These are phyloP conservation scores for Tokudaia muenninki DNA, from an alignment of 2,797 vertebrate genomes.

Conservation along the genomic window DNA sequence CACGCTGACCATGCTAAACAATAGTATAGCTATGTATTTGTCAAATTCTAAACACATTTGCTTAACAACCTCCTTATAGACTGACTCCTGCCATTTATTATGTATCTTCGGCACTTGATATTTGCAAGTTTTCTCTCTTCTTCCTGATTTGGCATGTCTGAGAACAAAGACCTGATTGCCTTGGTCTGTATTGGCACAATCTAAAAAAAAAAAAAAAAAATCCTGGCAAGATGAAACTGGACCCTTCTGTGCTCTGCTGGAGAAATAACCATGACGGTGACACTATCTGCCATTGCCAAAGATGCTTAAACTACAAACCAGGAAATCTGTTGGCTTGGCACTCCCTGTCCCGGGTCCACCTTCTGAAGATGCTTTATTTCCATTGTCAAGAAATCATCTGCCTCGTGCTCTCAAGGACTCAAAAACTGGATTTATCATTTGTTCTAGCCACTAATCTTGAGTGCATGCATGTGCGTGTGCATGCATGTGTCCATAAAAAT, in stretches of 20 bases:
- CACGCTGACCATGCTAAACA: background rate
- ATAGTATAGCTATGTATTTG: background rate
- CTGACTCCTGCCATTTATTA: background rate
- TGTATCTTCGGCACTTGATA: conserved; percentile 33
- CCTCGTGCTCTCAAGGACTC: background rate
- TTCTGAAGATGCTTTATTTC: background rate
- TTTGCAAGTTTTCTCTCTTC: conserved; percentile 37
- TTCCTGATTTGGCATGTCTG: background rate
- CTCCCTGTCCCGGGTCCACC: background rate
- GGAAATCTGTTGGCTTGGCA: background rate
- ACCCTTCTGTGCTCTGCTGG: background rate
- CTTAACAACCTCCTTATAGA: background rate
- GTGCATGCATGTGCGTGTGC: background rate
- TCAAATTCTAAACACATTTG: background rate
- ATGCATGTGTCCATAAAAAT: background rate
- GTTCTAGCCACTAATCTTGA: background rate
- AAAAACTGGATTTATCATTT: conserved; percentile 7
- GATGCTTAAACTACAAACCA: background rate
- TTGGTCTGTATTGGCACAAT: background rate
- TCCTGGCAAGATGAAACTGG: background rate
- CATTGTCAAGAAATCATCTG: background rate
- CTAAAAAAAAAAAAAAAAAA: background rate
- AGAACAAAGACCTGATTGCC: conserved; percentile 30
- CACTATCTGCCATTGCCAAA: background rate
- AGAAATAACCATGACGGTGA: conserved; percentile 14